A percentile compares a stretch with the other conserved stretches of the same genome.
Evolutionary conservation across 2,888 invertebrate genomes (phyloP).

Genomic region (Protophormia terraenovae): DNA sequence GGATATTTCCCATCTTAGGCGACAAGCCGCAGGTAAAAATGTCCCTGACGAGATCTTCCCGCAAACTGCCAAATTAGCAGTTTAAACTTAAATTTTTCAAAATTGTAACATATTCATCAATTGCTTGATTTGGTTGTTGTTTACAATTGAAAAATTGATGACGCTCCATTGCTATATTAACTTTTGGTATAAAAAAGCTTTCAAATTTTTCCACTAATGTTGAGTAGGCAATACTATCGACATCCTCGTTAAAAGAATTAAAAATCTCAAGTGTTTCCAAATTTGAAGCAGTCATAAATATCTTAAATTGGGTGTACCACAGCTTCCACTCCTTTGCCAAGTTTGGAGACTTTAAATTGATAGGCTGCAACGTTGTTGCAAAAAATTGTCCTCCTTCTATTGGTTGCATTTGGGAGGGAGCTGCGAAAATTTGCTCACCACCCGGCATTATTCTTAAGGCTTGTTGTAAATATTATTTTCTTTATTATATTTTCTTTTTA

Average conservation of each 20-base stretch:
- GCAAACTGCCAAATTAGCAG: not conserved
- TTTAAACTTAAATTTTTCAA: not conserved
- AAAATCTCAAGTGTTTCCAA: constrained; percentile 37
- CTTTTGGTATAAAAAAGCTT: constrained; percentile 52
- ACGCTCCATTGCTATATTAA: constrained; percentile 53
- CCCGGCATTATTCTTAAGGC: not conserved
- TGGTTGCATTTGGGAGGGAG: not conserved
- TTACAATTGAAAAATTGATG: constrained; percentile 57
- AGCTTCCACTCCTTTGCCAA: not conserved
- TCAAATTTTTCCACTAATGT: constrained; percentile 32
- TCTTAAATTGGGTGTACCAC: not conserved
- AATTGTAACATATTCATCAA: constrained; percentile 35
- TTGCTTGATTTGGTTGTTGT: constrained; percentile 34
- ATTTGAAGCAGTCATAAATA: not conserved
- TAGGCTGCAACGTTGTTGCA: not conserved
- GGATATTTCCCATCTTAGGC: not conserved
- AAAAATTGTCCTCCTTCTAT: not conserved
- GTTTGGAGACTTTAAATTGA: not conserved
- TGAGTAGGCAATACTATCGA: constrained; percentile 27
- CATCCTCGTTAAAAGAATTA: constrained; percentile 42
- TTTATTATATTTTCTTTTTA: not conserved
- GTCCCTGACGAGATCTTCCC: not conserved
- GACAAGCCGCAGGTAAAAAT: not conserved
- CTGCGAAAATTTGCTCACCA: not conserved
- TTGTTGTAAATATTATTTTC: not conserved